These are phyloP conservation scores for Heterotis niloticus DNA, from an alignment of 2,113 vertebrate genomes.

Conservation along the genomic window DNA sequence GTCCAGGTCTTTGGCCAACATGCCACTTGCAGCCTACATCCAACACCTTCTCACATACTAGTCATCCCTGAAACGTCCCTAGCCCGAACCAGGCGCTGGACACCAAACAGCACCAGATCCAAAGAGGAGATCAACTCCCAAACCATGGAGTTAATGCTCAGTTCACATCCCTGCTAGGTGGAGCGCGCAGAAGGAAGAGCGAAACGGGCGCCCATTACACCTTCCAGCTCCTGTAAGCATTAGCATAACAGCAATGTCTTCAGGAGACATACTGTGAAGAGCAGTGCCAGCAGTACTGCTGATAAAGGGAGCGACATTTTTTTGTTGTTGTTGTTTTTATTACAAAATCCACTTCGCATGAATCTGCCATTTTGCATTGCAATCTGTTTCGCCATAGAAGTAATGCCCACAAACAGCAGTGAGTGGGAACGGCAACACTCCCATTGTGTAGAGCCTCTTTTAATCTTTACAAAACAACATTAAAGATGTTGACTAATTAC, in stretches of 20 bases:
- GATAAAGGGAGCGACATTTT: not conserved
- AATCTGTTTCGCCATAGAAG: not conserved
- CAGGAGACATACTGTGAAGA: not conserved
- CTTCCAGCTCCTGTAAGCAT: too few species aligned
- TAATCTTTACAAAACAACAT: not conserved
- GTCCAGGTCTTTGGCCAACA: too few species aligned
- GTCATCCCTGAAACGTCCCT: too few species aligned
- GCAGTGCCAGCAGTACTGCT: not conserved
- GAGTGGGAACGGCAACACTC: not conserved
- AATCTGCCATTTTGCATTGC: not conserved
- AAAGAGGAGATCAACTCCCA: too few species aligned
- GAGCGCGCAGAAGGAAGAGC: too few species aligned
- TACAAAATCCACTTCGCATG: not conserved
- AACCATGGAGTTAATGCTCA: too few species aligned
- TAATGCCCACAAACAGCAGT: not conserved
- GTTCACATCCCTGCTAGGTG: too few species aligned
- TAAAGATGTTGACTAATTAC: conserved; percentile 8
- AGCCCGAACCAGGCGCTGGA: too few species aligned
- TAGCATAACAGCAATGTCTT: not conserved
- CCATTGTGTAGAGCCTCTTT: not conserved
- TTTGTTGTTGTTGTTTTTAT: not conserved
- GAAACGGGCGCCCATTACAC: too few species aligned
- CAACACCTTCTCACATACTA: too few species aligned
- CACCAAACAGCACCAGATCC: too few species aligned
- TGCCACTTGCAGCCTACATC: too few species aligned